phyloP scores from a whole-genome alignment of 2,888 invertebrate species.

The Ormyrus thymus region DNA sequence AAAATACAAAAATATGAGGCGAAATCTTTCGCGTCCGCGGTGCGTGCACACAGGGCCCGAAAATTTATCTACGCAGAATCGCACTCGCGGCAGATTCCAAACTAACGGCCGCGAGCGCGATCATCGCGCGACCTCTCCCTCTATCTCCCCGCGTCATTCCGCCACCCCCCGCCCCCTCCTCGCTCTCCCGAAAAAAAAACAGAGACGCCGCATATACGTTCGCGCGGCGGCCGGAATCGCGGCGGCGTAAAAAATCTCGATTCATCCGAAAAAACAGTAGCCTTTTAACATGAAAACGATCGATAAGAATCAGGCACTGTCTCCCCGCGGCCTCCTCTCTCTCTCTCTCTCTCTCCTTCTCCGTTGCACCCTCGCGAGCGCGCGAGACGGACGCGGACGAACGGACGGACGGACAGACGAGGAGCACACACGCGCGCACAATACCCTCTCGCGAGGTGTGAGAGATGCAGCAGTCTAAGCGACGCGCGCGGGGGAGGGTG shows the following conservation, averaged over 20 bases:
- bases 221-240: constrained; percentile 20
- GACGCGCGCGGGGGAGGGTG: not conserved
- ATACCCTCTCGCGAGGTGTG: constrained; percentile 29
- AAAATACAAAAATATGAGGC: constrained; percentile 35
- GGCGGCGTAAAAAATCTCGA: constrained; percentile 43
- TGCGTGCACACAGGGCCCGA: not conserved
- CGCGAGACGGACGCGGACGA: not conserved
- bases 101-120: constrained; percentile 29
- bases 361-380: not conserved
- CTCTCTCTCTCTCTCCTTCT: not conserved
- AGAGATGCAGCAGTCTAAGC: constrained; percentile 25
- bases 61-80: constrained; percentile 46
- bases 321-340: not conserved
- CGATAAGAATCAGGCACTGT: constrained; percentile 32
- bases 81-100: constrained; percentile 33
- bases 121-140: constrained; percentile 22
- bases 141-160: constrained; percentile 13
- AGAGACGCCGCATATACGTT: not conserved
- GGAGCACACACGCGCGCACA: constrained; percentile 38
- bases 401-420: constrained; percentile 26
- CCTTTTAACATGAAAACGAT: constrained; percentile 39
- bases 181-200: constrained; percentile 7
- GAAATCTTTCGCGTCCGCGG: constrained; percentile 25
- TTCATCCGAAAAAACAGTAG: constrained; percentile 38
- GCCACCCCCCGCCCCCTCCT: constrained; percentile 1